A percentile compares a stretch with the other conserved stretches of the same genome.
phyloP scores from a whole-genome alignment of 2,888 invertebrate genomes.

The Amphipoea oculea region DNA sequence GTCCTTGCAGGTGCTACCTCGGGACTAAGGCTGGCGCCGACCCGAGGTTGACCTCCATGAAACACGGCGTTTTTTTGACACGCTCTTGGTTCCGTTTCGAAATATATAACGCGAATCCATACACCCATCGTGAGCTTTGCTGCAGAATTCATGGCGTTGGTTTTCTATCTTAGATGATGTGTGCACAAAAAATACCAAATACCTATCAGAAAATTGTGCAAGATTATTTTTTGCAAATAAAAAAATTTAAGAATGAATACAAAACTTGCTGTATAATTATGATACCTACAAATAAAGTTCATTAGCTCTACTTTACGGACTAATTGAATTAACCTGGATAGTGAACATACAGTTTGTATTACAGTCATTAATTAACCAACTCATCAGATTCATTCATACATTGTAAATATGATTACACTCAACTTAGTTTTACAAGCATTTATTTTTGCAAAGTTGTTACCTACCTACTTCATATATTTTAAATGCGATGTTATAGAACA shows the following conservation, averaged over 20 bases:
- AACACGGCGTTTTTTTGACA: conserved; percentile 3
- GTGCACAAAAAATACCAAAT: neutral
- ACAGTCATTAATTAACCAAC: neutral
- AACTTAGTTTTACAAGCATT: neutral
- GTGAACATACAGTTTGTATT: neutral
- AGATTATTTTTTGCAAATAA: neutral
- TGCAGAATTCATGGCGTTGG: neutral
- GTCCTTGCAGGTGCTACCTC: conserved; percentile 72
- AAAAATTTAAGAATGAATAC: neutral
- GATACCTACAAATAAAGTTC: neutral
- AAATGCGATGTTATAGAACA: neutral
- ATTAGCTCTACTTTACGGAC: neutral
- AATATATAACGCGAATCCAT: conserved; percentile 12
- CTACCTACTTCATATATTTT: neutral
- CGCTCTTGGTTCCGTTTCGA: conserved; percentile 6
- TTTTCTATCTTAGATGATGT: neutral
- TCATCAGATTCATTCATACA: neutral
- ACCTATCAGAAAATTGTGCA: neutral
- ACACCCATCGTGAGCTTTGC: neutral
- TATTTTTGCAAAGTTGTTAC: neutral
- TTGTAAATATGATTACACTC: neutral
- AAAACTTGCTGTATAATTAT: neutral
- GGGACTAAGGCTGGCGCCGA: conserved; percentile 64
- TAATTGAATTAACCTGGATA: neutral
- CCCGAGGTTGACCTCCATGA: conserved; percentile 25